Base-by-base conservation (phyloP, 2,113 vertebrate species). In the Desmodus rotundus region DNA sequence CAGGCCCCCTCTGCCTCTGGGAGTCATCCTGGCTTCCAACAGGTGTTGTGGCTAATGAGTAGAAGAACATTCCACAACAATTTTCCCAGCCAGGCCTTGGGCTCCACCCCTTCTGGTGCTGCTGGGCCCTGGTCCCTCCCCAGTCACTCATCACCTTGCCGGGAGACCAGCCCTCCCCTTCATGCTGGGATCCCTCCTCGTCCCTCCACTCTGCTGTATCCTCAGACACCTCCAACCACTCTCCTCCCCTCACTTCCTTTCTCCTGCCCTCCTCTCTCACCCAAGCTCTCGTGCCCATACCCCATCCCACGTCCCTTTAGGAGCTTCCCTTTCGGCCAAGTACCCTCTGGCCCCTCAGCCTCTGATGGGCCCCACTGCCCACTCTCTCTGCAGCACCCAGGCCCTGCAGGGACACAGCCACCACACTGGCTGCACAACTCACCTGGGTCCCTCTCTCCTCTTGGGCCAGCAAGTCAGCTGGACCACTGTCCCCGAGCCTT, bases 161-260 rank as follows among this genome's bases (percentile, higher is more conserved):
- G 38, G 1, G 2, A 15, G 36, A 19, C 61, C 61, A 24, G 52
- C 47, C 41, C 16, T 22, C 17, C 24, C 11, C 9, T 43, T 22
- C 19, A 5, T 0, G 28, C 56, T 28, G 20, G 4, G 4, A 16
- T 9, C 77, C 47, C 41, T 15, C 33, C 9, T 11, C 1, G 1
- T 1, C 43, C 4, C 14, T 11, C 54, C 20, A 12, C 33, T 36
- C 47, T 24, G n/a, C 33, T 33, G 1, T 36, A 68, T 5, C 43
- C 41, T 52, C 12, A 68, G n/a, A 20, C 7, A 12, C 56, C 36
- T 43, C 11, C 19, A 7, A 2, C 20, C 0, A 1, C 28, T 45
- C 50, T 77, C 22, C 36, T 24, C 43, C 31, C 13, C 45, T 58
- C 31, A 0, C 52, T 17, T 10, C 43, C 72, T 47, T 65, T 43